phyloP scores from a whole-genome alignment of 2,113 vertebrate species.

The Pavo muticus region DNA sequence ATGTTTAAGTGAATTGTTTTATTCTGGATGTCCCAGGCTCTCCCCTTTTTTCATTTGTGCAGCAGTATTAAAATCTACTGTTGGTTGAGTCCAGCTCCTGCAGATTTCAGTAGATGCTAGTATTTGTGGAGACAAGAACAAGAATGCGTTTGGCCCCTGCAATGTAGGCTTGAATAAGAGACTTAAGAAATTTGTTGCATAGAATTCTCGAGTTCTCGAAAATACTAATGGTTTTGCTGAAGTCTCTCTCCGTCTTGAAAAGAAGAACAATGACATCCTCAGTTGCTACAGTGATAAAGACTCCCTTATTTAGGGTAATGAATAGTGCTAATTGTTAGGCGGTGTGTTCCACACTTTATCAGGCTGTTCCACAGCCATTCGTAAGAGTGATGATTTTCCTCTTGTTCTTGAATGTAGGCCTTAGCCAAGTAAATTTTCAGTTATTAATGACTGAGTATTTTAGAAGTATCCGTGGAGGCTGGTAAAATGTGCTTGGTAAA shows the following conservation, averaged over 20 bases:
- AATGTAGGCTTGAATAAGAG: background rate
- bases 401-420: slow-evolving; percentile 6
- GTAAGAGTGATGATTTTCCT: slow-evolving; percentile 2
- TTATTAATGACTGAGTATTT: slow-evolving; percentile 45
- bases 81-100: background rate
- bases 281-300: slow-evolving; percentile 35
- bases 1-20: background rate
- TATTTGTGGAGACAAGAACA: background rate
- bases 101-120: background rate
- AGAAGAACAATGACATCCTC: slow-evolving; percentile 24
- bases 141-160: background rate
- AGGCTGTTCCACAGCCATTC: slow-evolving; percentile 30
- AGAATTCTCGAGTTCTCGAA: background rate
- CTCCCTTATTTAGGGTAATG: slow-evolving; percentile 18
- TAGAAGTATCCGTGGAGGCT: background rate
- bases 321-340: slow-evolving; percentile 60
- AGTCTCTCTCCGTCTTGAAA: background rate
- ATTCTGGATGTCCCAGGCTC: background rate
- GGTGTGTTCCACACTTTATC: slow-evolving; percentile 33
- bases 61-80: background rate
- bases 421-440: slow-evolving; percentile 47
- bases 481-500: slow-evolving; percentile 2
- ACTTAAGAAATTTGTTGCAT: background rate
- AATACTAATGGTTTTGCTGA: background rate
- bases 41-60: background rate